Evolutionary conservation across 2,888 invertebrate species (phyloP).

Genomic region (Calliopum simillimum): DNA sequence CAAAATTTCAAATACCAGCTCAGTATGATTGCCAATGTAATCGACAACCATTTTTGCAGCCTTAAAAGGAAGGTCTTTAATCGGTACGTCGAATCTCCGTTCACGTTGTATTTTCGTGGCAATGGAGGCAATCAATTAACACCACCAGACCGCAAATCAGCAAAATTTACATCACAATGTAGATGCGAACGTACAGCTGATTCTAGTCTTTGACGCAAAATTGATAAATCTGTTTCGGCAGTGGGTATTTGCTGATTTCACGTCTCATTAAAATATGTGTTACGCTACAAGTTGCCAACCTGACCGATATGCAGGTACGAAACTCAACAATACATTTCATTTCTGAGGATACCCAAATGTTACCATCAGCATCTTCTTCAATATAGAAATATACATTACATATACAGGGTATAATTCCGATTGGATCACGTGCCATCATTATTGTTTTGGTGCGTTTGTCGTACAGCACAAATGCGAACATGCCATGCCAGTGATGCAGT

Average conservation of each 20-base stretch:
- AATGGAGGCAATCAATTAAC: conserved; percentile 67
- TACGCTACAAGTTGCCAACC: conserved; percentile 53
- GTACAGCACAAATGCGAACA: conserved; percentile 65
- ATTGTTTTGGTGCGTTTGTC: conserved; percentile 59
- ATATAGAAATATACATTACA: too few species aligned
- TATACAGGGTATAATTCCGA: conserved; percentile 67
- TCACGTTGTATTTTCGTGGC: conserved; percentile 65
- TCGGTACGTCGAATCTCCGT: conserved; percentile 55
- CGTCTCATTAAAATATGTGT: conserved; percentile 55
- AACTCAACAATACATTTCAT: conserved; percentile 64
- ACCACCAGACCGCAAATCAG: conserved; percentile 65
- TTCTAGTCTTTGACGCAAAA: conserved; percentile 58
- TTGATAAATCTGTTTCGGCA: conserved; percentile 51
- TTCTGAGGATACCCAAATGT: conserved; percentile 66
- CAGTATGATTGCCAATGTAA: conserved; percentile 90
- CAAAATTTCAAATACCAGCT: conserved; percentile 85
- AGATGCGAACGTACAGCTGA: conserved; percentile 65
- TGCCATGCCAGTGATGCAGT: too few species aligned
- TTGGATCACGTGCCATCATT: conserved; percentile 64
- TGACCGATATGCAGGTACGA: conserved; percentile 58
- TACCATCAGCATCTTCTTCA: conserved; percentile 61
- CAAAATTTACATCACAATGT: conserved; percentile 66
- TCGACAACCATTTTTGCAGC: conserved; percentile 89
- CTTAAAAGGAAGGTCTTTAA: conserved; percentile 81
- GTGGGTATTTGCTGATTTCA: conserved; percentile 60